Evolutionary conservation across 30 jellyfish, hydroid and myxozoan species (phyloP).

Genomic region (Hydra vulgaris): DNA sequence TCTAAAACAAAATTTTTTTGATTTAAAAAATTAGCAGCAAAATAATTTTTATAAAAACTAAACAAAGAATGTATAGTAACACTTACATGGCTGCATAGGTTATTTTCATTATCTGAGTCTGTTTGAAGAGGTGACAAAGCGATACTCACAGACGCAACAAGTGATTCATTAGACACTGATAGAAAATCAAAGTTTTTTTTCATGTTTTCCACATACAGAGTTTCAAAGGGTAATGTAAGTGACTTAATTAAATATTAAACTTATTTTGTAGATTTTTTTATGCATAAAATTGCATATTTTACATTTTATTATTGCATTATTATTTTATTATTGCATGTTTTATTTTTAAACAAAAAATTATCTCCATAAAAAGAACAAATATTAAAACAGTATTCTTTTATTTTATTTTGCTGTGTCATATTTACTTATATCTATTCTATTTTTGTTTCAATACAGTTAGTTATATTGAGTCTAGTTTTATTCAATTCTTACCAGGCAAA

Average conservation of each 20-base stretch:
- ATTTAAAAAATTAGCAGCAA: not conserved
- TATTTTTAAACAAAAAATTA: too few species aligned
- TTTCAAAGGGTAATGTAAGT: not conserved
- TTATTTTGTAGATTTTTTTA: too few species aligned
- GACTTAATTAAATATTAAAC: not conserved
- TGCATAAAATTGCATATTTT: too few species aligned
- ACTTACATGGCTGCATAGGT: not conserved
- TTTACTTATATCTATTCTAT: too few species aligned
- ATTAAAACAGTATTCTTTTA: too few species aligned
- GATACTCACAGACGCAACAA: conserved; percentile 19
- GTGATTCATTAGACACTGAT: not conserved
- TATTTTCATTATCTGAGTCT: not conserved
- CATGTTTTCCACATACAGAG: not conserved
- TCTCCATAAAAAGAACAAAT: too few species aligned
- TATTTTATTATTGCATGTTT: too few species aligned
- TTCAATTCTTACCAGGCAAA: too few species aligned
- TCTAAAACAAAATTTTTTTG: not conserved
- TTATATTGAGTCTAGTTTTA: too few species aligned
- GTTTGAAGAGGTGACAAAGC: conserved; percentile 16
- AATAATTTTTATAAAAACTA: not conserved
- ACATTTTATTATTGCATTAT: too few species aligned
- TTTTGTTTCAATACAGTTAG: too few species aligned
- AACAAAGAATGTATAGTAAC: not conserved
- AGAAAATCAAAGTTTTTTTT: not conserved
- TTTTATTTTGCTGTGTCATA: too few species aligned